These are phyloP conservation scores for Lutjanus erythropterus DNA, from an alignment of 2,113 vertebrate genomes.

Conservation along the genomic window DNA sequence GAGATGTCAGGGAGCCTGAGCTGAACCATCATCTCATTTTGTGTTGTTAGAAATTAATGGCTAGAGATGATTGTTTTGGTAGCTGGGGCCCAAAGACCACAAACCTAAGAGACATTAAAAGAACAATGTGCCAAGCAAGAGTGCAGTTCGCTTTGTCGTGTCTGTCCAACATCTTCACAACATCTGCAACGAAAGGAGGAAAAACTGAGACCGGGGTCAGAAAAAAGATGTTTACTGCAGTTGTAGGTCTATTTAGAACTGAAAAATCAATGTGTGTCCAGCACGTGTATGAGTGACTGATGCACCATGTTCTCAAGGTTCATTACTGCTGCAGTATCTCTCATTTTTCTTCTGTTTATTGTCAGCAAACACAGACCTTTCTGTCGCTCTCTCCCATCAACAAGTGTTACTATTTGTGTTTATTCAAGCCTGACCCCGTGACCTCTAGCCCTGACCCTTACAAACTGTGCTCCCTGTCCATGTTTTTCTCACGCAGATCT, in stretches of 20 bases:
- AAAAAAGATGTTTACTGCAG: slow-evolving; percentile 5
- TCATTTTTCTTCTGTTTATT: slow-evolving; percentile 8
- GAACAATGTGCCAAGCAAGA: background rate
- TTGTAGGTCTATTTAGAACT: slow-evolving; percentile 10
- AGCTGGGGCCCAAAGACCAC: background rate
- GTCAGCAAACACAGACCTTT: background rate
- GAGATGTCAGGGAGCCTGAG: slow-evolving; percentile 18
- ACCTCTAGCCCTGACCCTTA: slow-evolving; percentile 44
- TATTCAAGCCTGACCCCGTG: slow-evolving; percentile 51
- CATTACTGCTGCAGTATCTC: background rate
- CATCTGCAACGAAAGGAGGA: slow-evolving; percentile 13
- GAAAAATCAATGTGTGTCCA: background rate
- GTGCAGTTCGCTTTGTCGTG: background rate
- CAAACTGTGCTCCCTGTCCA: background rate
- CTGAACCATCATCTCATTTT: slow-evolving; percentile 29
- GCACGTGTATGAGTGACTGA: background rate
- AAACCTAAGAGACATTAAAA: slow-evolving; percentile 3
- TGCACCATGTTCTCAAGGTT: background rate
- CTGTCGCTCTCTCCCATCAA: background rate
- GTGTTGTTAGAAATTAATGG: slow-evolving; percentile 18
- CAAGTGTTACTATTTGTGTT: slow-evolving; percentile 41
- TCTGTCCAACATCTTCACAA: slow-evolving; percentile 3
- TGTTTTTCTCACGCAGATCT: slow-evolving; percentile 51
- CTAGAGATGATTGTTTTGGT: slow-evolving; percentile 15
- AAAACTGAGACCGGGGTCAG: background rate